Conservation (phyloP, 2,797 vertebrate genomes). For the Bothrops alternatus region DNA sequence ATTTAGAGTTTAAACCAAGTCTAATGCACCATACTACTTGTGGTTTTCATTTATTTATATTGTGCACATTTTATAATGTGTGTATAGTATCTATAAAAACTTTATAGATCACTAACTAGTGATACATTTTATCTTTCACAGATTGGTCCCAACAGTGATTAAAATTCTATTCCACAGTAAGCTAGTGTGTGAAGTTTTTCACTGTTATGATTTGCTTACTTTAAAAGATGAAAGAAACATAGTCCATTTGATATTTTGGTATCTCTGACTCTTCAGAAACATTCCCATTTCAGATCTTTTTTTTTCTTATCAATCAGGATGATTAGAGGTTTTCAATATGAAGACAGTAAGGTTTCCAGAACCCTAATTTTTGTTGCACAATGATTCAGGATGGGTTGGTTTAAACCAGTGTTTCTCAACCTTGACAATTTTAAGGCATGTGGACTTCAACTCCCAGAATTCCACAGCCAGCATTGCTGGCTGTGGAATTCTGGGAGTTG, state of each 20-base stretch:
- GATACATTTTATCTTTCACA: background rate
- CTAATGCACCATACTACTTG: too few relatives aligned
- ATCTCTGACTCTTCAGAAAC: background rate
- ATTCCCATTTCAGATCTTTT: background rate
- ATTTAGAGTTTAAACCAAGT: background rate
- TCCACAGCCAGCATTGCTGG: too few relatives aligned
- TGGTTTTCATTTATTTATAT: background rate
- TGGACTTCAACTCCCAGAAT: too few relatives aligned
- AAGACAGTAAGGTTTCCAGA: background rate
- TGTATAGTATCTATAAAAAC: background rate
- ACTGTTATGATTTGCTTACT: background rate
- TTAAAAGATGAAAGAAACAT: background rate
- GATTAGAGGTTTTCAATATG: background rate
- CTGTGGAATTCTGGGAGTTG: too few relatives aligned
- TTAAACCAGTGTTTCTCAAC: too few relatives aligned
- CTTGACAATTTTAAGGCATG: too few relatives aligned
- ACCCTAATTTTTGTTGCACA: background rate
- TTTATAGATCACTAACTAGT: background rate
- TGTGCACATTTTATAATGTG: background rate
- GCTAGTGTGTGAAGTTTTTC: background rate
- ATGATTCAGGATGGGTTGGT: background rate
- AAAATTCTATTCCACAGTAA: background rate
- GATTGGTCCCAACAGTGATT: background rate
- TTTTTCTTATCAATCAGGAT: background rate
- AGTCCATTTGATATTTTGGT: background rate